Evolutionary conservation across 2,888 invertebrate species (phyloP), one percentile per base, ranked within the genome.

Genomic region (Drosophila rellima): DNA sequence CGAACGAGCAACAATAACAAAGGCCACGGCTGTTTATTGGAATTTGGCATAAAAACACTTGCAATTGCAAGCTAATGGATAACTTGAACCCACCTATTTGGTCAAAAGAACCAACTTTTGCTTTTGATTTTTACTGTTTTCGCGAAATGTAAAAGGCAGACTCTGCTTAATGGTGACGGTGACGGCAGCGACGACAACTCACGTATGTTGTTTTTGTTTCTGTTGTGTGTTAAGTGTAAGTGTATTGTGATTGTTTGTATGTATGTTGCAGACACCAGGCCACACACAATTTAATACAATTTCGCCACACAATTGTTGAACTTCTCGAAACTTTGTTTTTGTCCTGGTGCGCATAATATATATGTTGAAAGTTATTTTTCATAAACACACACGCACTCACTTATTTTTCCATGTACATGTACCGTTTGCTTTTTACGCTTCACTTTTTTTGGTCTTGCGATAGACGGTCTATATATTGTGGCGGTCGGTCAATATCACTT

Each of bases 131-230:
- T 61, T 54, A 40, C 59, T 54, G 62, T 80, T 78, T 77, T 68
- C 65, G 65, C 65, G 26, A 66, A 69, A 65, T 73, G 73, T 76
- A 70, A 70, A 76, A 80, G 80, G 70, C 70, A 74, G 40, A 56
- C 39, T 47, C 52, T 52, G 51, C 64, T 71, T 64, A 74, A 70
- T 73, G 76, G 64, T 51, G 48, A 48, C 48, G 48, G 48, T 66
- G 78, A 78, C 76, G 81, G 85, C 77, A 77, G 77, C 82, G 82
- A 74, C 85, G 78, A 85, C 79, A 80, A 82, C 87, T 86, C 84
- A 83, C 83, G 79, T 80, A 71, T 78, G 68, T 82, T 78, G 78
- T 75, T 82, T 78, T 81, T 86, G 76, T 72, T 80, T 75, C 61
- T 70, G 66, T 69, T 79, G 76, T 60, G 40, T 75, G 57, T 77